Evolutionary conservation across 2,113 vertebrate species (phyloP).

Genomic region (Oreochromis niloticus): DNA sequence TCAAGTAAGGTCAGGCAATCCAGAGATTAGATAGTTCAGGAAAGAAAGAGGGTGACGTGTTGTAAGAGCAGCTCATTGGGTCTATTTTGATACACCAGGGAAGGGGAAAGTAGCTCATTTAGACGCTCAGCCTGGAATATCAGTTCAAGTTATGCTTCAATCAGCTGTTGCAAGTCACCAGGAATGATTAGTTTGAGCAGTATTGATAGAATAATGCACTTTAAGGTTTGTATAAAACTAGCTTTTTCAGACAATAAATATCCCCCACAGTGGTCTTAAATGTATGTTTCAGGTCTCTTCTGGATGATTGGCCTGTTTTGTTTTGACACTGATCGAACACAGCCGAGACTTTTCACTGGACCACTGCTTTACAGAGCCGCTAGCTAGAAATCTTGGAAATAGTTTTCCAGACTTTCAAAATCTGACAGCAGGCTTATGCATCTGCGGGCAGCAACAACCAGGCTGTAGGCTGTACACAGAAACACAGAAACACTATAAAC

Average conservation of each 20-base stretch:
- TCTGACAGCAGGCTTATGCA: not conserved
- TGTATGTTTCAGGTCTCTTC: not conserved
- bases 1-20: slow-evolving; percentile 37
- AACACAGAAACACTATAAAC: not conserved
- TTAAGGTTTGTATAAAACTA: rapidly evolving
- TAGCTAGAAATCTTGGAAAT: not conserved
- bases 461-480: not conserved
- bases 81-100: slow-evolving; percentile 24
- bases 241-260: not conserved
- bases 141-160: not conserved
- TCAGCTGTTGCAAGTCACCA: not conserved
- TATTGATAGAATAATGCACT: not conserved
- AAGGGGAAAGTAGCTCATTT: not conserved
- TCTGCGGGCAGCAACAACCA: rapidly evolving
- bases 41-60: not conserved
- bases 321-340: not conserved
- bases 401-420: not conserved
- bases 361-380: not conserved
- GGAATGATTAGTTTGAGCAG: not conserved
- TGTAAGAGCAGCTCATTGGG: not conserved
- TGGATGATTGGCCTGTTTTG: not conserved
- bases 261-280: not conserved
- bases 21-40: slow-evolving; percentile 38
- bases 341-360: rapidly evolving
- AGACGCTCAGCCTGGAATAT: not conserved